A percentile compares a stretch with the other conserved stretches of the same genome.
Evolutionary conservation across 2,797 vertebrate genomes (phyloP).

Genomic region (Myotis vivesi): DNA sequence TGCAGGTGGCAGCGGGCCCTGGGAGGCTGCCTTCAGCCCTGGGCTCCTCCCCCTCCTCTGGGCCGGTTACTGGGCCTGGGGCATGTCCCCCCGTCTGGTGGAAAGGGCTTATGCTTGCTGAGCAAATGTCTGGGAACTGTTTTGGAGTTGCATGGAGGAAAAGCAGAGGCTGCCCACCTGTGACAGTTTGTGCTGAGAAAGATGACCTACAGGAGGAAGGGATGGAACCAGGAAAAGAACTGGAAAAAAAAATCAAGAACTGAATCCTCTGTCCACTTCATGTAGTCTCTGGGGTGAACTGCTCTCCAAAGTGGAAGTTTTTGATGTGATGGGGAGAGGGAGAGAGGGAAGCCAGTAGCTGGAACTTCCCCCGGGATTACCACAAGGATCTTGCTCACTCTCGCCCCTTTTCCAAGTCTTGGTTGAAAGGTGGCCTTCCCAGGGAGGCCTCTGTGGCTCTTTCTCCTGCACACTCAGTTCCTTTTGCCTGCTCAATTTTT

Average conservation of each 20-base stretch:
- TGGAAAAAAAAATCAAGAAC: background rate
- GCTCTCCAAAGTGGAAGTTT: too few relatives aligned
- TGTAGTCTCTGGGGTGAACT: background rate
- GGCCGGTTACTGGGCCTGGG: background rate
- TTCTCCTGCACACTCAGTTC: background rate
- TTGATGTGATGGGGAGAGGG: background rate
- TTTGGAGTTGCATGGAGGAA: background rate
- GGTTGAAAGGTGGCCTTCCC: background rate
- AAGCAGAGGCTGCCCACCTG: background rate
- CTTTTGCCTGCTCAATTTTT: background rate
- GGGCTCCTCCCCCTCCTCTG: background rate
- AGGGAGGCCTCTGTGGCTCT: background rate
- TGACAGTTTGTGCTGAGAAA: background rate
- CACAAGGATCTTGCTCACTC: accelerated
- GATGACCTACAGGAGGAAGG: background rate
- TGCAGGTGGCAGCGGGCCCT: background rate
- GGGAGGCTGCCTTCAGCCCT: background rate
- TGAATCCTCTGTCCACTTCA: background rate
- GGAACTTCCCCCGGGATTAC: background rate
- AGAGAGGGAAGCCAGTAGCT: background rate
- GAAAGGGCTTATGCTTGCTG: background rate
- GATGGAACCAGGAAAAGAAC: background rate
- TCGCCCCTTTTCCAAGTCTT: background rate
- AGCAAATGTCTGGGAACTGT: conserved; percentile 15
- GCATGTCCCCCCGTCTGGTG: background rate